Evolutionary conservation across 2,888 invertebrate genomes (phyloP).

Genomic region (Glaucopsyche alexis): DNA sequence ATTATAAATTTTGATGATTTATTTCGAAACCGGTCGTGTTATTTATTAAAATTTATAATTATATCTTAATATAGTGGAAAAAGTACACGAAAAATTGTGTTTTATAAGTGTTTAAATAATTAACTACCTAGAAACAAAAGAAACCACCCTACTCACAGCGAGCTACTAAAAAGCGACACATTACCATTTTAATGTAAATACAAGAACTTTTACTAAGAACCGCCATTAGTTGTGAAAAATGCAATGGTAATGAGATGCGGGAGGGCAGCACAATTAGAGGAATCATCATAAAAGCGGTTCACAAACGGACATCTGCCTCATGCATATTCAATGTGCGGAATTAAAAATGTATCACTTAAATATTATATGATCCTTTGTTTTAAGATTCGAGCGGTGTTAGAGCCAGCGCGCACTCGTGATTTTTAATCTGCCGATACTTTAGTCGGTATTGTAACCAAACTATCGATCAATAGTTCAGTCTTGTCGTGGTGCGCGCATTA

Average conservation of each 20-base stretch:
- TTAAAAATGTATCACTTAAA: conserved; percentile 23
- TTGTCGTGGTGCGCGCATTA: too few relatives aligned
- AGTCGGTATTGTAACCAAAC: too few relatives aligned
- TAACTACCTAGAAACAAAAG: too few relatives aligned
- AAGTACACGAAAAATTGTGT: too few relatives aligned
- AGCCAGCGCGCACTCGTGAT: too few relatives aligned
- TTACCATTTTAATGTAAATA: conserved; percentile 17
- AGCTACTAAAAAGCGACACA: not conserved
- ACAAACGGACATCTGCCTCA: conserved; percentile 24
- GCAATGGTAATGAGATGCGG: conserved; percentile 26
- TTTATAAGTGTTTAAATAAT: too few relatives aligned
- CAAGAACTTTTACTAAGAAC: conserved; percentile 18
- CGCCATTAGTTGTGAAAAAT: conserved; percentile 17
- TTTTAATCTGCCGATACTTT: too few relatives aligned
- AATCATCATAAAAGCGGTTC: conserved; percentile 23
- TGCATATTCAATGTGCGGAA: conserved; percentile 23
- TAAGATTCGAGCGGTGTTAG: not conserved
- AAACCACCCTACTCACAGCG: not conserved
- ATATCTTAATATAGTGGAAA: too few relatives aligned
- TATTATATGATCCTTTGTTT: conserved; percentile 19
- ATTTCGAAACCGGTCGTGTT: too few relatives aligned
- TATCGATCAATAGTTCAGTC: too few relatives aligned
- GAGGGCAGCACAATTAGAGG: conserved; percentile 25
- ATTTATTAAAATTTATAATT: too few relatives aligned
- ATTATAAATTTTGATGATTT: too few relatives aligned